Percentiles rank a stretch among this genome's conserved stretches.
phyloP scores from a whole-genome alignment of 2,888 invertebrate genomes.

The Meiosimyza platycephala region DNA sequence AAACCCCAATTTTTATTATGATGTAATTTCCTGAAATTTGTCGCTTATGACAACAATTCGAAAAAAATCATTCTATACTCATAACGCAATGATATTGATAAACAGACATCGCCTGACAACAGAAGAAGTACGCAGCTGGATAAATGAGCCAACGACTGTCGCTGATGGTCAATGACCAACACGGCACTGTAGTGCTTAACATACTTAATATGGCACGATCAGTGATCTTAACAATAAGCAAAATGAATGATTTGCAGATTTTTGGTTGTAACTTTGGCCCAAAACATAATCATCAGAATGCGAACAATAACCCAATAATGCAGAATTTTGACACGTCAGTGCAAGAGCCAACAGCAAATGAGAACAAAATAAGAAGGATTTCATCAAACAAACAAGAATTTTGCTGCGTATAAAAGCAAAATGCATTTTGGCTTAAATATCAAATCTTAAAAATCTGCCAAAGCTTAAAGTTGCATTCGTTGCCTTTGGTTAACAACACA shows the following conservation, averaged over 20 bases:
- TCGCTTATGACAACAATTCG: no score
- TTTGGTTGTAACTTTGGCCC: neutral
- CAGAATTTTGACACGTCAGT: neutral
- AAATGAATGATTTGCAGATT: constrained; percentile 11
- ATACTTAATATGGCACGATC: constrained; percentile 10
- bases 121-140: no score
- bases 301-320: neutral
- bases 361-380: neutral
- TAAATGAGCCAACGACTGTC: neutral
- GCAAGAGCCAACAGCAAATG: neutral
- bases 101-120: no score
- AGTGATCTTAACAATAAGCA: neutral
- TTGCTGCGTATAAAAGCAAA: constrained; percentile 52
- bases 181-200: neutral
- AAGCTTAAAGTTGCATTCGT: constrained; percentile 42
- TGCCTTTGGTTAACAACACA: neutral
- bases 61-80: no score
- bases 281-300: neutral
- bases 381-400: no score
- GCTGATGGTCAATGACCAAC: constrained; percentile 15
- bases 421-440: constrained; percentile 43
- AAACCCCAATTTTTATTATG: no score
- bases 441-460: constrained; percentile 50
- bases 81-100: no score
- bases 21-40: no score